Conservation (phyloP, 92 coral and sea anemone species). For the Zoanthus sociatus region DNA sequence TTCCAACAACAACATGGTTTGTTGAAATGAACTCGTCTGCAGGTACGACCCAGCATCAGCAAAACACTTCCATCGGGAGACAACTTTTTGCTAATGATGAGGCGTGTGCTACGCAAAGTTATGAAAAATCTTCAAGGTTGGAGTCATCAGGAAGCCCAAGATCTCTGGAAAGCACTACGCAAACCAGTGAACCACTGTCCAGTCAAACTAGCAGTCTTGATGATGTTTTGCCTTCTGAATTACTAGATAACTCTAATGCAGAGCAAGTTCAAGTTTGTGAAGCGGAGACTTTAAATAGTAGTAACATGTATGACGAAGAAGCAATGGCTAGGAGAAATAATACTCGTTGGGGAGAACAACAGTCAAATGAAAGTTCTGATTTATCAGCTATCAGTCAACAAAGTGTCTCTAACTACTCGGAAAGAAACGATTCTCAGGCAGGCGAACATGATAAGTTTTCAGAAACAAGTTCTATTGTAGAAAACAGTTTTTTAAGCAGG, state of each 20-base stretch:
- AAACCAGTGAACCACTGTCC: background rate
- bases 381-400: background rate
- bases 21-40: background rate
- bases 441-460: background rate
- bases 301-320: background rate
- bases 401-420: background rate
- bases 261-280: background rate
- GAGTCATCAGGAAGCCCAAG: background rate
- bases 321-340: background rate
- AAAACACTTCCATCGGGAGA: background rate
- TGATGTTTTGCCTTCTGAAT: background rate
- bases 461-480: background rate
- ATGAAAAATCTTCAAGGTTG: background rate
- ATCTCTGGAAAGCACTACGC: background rate
- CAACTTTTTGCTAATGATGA: background rate
- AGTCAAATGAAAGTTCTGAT: background rate
- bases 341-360: background rate
- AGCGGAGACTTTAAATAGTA: too few species aligned
- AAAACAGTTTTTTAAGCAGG: constrained; percentile 11
- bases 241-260: background rate
- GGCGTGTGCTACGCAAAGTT: background rate
- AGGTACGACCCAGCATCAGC: background rate
- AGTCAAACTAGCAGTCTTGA: background rate
- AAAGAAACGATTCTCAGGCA: background rate
- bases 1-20: background rate